Percentiles rank a stretch among this genome's conserved stretches.
These are phyloP conservation scores for Agonopterix alstromeriana DNA, from an alignment of 2,888 invertebrate species.

Conservation along the genomic window DNA sequence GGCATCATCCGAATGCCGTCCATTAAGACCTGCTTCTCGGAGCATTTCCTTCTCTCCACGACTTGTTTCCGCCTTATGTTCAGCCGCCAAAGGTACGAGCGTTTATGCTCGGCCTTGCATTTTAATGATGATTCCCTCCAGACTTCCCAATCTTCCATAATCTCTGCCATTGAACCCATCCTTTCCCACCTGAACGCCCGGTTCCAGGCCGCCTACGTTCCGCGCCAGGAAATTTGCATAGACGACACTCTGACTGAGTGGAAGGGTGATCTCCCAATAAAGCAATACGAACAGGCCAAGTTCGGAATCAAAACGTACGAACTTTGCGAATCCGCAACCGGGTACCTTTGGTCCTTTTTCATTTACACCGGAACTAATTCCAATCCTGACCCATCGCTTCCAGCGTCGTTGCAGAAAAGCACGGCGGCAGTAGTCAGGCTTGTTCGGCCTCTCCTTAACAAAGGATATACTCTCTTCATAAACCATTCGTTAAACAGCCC, in stretches of 20 bases:
- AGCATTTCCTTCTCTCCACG: constrained; percentile 12
- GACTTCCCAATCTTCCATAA: neutral
- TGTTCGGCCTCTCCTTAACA: neutral
- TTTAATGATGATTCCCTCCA: constrained; percentile 11
- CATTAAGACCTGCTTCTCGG: constrained; percentile 13
- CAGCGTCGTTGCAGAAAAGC: neutral
- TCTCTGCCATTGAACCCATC: constrained; percentile 7
- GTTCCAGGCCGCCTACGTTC: constrained; percentile 1
- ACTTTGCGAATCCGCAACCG: constrained; percentile 13
- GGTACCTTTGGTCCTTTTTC: constrained; percentile 13
- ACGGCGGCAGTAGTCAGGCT: neutral
- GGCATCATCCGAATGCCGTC: constrained; percentile 9
- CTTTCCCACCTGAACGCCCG: constrained; percentile 9
- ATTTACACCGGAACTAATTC: constrained; percentile 9
- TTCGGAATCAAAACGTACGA: constrained; percentile 13
- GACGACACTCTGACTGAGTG: constrained; percentile 16
- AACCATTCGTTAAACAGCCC: constrained; percentile 10
- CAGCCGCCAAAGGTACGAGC: constrained; percentile 8
- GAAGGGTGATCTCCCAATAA: constrained; percentile 12
- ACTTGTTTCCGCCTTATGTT: constrained; percentile 12
- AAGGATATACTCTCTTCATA: constrained; percentile 4
- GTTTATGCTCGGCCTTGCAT: constrained; percentile 12
- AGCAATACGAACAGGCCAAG: constrained; percentile 10
- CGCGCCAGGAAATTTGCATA: constrained; percentile 7
- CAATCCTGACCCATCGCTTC: neutral